Evolutionary conservation across 2,888 invertebrate species (phyloP).

Genomic region (Drosophila sordidula): DNA sequence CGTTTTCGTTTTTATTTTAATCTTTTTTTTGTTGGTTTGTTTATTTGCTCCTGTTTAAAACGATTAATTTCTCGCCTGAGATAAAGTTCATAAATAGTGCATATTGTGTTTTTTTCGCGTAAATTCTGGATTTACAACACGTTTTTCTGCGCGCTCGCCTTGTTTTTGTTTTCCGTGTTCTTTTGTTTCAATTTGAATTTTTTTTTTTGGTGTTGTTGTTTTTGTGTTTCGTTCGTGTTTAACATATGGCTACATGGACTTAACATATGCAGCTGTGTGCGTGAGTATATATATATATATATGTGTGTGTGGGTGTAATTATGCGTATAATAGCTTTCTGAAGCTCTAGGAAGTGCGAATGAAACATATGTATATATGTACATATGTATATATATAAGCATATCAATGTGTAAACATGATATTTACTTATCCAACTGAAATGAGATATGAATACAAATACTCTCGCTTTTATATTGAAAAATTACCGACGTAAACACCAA

Average conservation of each 20-base stretch:
- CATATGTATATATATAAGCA: slow-evolving; percentile 1
- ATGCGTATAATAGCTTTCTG: neutral
- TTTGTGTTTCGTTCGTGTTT: neutral
- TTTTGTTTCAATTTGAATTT: neutral
- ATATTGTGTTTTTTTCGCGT: slow-evolving; percentile 7
- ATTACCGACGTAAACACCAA: too few relatives aligned
- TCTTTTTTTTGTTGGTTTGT: neutral
- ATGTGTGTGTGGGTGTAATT: neutral
- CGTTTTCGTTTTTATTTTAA: neutral
- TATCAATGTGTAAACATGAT: neutral
- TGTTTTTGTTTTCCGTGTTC: neutral
- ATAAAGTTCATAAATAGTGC: slow-evolving; percentile 22
- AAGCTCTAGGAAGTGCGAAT: neutral
- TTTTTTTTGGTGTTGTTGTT: neutral
- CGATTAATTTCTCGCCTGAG: slow-evolving; percentile 17
- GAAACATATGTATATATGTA: neutral
- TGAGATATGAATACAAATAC: slow-evolving; percentile 2
- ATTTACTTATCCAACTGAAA: slow-evolving; percentile 1
- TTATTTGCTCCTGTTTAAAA: slow-evolving; percentile 3
- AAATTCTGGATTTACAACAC: slow-evolving; percentile 1
- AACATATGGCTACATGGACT: slow-evolving; percentile 10
- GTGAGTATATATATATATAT: neutral
- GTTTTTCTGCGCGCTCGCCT: neutral
- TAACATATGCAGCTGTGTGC: neutral
- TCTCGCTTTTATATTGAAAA: too few relatives aligned